Base-by-base conservation (phyloP, 2,888 invertebrate genomes). In the Drosophila anomelani region DNA sequence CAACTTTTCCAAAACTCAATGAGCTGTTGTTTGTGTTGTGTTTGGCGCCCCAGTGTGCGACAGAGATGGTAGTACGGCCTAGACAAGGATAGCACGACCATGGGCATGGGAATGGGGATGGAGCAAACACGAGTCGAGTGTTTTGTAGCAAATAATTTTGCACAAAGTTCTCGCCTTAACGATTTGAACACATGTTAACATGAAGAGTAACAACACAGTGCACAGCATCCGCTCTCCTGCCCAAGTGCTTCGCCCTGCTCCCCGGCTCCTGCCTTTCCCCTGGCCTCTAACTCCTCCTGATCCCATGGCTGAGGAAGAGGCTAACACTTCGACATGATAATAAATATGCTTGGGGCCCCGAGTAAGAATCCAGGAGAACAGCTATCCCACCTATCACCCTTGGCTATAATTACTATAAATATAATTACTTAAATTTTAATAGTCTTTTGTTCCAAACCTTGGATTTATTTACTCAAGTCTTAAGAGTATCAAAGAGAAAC, bases 141-240 rank as follows among this genome's bases (percentile, higher is more conserved):
- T 84, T 88, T 86, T 86, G 87, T 88, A 79, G 81, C 84, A 84
- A 84, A 84, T 84, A 84, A 84, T 84, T 88, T 84, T 86, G 87
- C 89, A 85, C 89, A 84, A 88, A 84, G 84, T 84, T 84, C 84
- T 81, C 84, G 87, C 84, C 89, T 84, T 84, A 84, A 84, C 84
- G 84, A 84, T 84, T 88, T 84, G 89, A 84, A 84, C 84, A 84
- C 84, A 84, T 84, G 84, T 84, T 84, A 84, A 84, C 84, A 84
- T 87, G 89, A 84, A 73, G 74, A 86, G 77, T 77, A 84, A 84
- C 84, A 84, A 88, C 89, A 88, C 89, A 75, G 78, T 74, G 74
- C 51, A 36, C 51, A 53, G 59, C 81, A 88, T 29, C 75, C 78
- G 60, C 77, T 56, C 32, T 51, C 71, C 47, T 54, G 41, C 46